Conservation (phyloP, 2,888 invertebrate species). For the Mycogona germanica region DNA sequence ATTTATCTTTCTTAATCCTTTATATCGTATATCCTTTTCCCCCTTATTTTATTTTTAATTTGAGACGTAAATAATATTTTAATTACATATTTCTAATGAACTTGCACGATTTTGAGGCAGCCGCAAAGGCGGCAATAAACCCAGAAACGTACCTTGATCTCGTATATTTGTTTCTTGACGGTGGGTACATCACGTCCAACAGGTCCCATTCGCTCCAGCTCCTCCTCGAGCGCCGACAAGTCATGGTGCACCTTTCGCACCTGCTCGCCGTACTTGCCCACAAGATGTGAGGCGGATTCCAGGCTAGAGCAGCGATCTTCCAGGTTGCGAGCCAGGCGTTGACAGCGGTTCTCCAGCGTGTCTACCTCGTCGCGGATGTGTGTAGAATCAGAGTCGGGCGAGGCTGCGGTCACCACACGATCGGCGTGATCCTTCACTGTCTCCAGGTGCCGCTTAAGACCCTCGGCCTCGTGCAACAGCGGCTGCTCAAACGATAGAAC, state of each 20-base stretch:
- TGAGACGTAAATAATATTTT: too few species aligned
- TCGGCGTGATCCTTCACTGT: slow-evolving; percentile 53
- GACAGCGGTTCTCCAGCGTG: slow-evolving; percentile 58
- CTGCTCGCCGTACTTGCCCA: slow-evolving; percentile 75
- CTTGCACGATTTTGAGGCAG: too few species aligned
- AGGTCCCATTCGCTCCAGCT: slow-evolving; percentile 71
- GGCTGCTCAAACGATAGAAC: slow-evolving; percentile 17
- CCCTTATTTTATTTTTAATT: too few species aligned
- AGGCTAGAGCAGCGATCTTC: slow-evolving; percentile 64
- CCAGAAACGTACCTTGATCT: slow-evolving; percentile 41
- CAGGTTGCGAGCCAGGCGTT: slow-evolving; percentile 60
- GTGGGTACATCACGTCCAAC: slow-evolving; percentile 77
- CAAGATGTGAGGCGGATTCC: slow-evolving; percentile 73
- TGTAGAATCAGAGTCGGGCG: slow-evolving; percentile 56
- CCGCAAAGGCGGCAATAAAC: background rate
- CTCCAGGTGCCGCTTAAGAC: slow-evolving; percentile 59
- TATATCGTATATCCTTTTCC: too few species aligned
- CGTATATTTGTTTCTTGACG: slow-evolving; percentile 69
- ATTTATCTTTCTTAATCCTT: too few species aligned
- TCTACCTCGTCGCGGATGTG: slow-evolving; percentile 67
- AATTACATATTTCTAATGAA: too few species aligned
- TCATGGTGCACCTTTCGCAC: slow-evolving; percentile 65
- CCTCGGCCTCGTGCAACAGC: slow-evolving; percentile 65
- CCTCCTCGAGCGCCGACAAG: slow-evolving; percentile 64
- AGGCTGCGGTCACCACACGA: slow-evolving; percentile 61